These are phyloP conservation scores for Carabus problematicus DNA, from an alignment of 2,888 invertebrate species.

Conservation along the genomic window DNA sequence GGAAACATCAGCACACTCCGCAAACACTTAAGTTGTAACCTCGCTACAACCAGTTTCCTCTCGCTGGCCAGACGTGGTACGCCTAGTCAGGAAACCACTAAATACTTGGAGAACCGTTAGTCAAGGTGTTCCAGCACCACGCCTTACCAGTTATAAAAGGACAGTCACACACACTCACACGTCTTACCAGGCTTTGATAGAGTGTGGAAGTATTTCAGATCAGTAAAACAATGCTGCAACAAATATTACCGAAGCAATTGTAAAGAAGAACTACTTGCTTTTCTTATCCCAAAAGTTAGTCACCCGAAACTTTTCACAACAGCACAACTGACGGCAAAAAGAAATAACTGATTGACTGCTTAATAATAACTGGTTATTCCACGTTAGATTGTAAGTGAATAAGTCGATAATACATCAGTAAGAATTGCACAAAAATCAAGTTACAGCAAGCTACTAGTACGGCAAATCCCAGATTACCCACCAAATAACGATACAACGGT, in stretches of 20 bases:
- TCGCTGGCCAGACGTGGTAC: background rate
- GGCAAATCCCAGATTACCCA: no score
- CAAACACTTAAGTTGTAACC: conserved; percentile 12
- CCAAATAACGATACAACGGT: no score
- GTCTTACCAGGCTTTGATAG: background rate
- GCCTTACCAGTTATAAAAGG: conserved; percentile 4
- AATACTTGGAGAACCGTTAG: conserved; percentile 11
- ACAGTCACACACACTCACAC: background rate
- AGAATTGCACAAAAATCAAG: no score
- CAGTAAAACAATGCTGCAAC: no score
- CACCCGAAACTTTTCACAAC: background rate
- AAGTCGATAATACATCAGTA: no score
- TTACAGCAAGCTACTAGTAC: no score
- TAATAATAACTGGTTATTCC: background rate
- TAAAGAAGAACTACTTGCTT: no score
- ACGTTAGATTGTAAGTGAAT: no score
- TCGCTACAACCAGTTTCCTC: background rate
- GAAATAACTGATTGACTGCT: background rate
- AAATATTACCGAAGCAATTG: no score
- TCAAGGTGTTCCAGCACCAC: conserved; percentile 5
- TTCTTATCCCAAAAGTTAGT: no score
- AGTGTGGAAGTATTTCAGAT: no score
- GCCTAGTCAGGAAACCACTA: conserved; percentile 3
- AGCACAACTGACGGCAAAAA: background rate
- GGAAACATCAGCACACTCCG: background rate